Evolutionary conservation across 2,888 invertebrate genomes (phyloP).

Genomic region (Tineola bisselliella): DNA sequence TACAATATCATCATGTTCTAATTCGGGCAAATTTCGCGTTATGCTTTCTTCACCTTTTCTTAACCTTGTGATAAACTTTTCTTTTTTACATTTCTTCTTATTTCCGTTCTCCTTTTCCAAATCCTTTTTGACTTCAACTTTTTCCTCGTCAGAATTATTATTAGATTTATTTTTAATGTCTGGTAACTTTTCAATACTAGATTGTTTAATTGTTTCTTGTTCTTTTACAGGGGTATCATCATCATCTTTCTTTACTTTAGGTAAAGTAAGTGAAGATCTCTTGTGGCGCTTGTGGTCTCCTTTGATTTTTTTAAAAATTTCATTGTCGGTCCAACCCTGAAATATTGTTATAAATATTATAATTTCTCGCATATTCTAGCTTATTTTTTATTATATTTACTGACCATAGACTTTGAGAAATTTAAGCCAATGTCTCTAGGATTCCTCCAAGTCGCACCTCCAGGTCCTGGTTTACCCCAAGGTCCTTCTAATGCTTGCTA

Average conservation of each 20-base stretch:
- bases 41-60: constrained; percentile 43
- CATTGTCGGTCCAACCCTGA: constrained; percentile 60
- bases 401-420: constrained; percentile 82
- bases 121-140: neutral
- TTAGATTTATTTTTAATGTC: constrained; percentile 30
- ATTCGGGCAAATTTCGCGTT: constrained; percentile 30
- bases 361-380: neutral
- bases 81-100: constrained; percentile 15
- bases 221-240: constrained; percentile 33
- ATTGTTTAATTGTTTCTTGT: constrained; percentile 35
- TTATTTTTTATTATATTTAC: neutral
- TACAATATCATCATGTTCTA: constrained; percentile 23
- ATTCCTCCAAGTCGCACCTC: constrained; percentile 78
- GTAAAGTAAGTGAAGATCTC: constrained; percentile 59
- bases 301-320: constrained; percentile 45
- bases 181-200: constrained; percentile 40
- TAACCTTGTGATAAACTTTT: constrained; percentile 41
- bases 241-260: constrained; percentile 59
- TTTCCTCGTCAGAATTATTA: constrained; percentile 27
- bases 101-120: neutral
- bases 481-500: constrained; percentile 60
- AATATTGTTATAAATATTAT: constrained; percentile 1
- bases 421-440: constrained; percentile 76
- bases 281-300: constrained; percentile 34
- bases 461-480: constrained; percentile 77